Conservation (phyloP, 1,140 invertebrate genomes). For the Drosophila nannoptera region DNA sequence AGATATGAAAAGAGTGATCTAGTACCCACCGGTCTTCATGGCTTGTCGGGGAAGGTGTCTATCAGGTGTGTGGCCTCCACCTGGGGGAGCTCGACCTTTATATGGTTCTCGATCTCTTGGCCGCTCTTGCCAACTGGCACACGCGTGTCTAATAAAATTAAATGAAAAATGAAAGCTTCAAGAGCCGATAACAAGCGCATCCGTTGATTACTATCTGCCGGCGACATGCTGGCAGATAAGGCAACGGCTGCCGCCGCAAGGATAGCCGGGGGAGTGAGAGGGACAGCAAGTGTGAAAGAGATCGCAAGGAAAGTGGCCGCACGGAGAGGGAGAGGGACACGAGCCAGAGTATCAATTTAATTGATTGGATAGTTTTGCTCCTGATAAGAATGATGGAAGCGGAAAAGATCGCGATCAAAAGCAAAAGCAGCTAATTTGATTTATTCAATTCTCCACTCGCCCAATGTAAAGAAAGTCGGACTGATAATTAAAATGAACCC, state of each 20-base stretch:
- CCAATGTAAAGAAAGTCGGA: too few relatives aligned
- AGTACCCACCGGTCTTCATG: conserved; percentile 66
- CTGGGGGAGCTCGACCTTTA: conserved; percentile 37
- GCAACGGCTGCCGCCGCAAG: background rate
- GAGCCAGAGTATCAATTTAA: conserved; percentile 16
- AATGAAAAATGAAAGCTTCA: conserved; percentile 27
- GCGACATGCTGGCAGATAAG: conserved; percentile 6
- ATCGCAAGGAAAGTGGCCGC: background rate
- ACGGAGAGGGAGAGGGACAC: background rate
- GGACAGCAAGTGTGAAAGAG: conserved; percentile 2
- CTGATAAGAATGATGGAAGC: background rate
- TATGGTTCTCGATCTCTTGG: conserved; percentile 37
- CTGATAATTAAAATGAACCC: too few relatives aligned
- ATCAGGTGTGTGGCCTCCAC: conserved; percentile 43
- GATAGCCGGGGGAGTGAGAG: conserved; percentile 9
- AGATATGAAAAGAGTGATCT: background rate
- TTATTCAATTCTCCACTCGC: background rate
- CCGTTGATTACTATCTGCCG: conserved; percentile 61
- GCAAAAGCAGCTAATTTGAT: background rate
- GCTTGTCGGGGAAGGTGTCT: conserved; percentile 50
- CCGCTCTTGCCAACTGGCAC: too few relatives aligned
- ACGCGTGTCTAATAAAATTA: conserved; percentile 6
- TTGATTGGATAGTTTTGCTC: conserved; percentile 19
- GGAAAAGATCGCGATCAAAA: background rate
- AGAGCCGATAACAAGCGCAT: conserved; percentile 55